Evolutionary conservation across 2,113 vertebrate species (phyloP), one percentile per base, ranked within the genome.

Genomic region (Hyaena hyaena): DNA sequence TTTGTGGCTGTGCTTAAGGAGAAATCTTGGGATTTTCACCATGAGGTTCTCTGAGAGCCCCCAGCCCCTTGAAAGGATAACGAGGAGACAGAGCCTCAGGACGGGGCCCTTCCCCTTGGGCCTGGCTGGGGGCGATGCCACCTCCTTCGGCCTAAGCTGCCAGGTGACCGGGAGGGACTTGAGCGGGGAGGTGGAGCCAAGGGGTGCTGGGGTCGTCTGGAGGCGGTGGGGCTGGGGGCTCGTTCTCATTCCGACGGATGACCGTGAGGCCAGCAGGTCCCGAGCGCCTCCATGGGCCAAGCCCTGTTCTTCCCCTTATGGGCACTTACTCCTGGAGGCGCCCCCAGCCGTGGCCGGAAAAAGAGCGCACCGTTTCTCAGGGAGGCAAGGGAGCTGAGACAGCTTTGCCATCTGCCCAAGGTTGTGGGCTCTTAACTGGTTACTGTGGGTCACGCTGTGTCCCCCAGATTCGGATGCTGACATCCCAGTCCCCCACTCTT

Each of bases 11-110:
- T 80, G 14, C 95, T 69, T 68, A 1, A 43, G 66, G 83, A 48
- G n/a, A 93, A 28, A 39, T 19, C 65, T 92, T 95, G 96, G 97
- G 98, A 97, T 87, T 74, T 97, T 96, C 88, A 95, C 88, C 93
- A 86, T 17, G 58, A 95, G 90, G 76, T 61, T 28, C 79, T 50
- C 86, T 23, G 50, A 39, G 45, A 48, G 39, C 2, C 3, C 69
- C 55, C 55, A 6, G 55, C 26, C 21, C 26, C 73, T 63, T 6
- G 6, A 71, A 23, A 43, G 84, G 16, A 31, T 9, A 0, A 15
- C 0, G 3, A 69, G 85, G 48, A n/a, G 55, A 43, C 12, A 16
- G 0, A 7, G 0, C 0, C 1, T 45, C 0, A n/a, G 33, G 9
- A 16, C 28, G 19, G 2, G 0, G 23, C 31, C 55, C 35, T 43